Evolutionary conservation across 2,797 vertebrate species (phyloP).

Genomic region (Alfaro cultratus): DNA sequence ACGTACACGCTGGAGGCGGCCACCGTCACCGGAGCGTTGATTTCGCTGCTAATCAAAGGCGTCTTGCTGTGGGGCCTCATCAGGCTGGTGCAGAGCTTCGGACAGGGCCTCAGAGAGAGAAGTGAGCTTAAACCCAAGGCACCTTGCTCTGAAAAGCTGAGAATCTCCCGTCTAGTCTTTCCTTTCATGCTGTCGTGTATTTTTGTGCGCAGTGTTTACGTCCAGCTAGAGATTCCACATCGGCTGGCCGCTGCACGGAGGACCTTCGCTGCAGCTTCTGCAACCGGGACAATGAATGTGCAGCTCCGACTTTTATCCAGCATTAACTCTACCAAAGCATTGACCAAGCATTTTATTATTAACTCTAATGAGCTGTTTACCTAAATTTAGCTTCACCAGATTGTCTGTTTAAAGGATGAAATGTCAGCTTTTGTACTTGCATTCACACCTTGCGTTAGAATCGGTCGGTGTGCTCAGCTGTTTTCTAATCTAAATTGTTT

Average conservation of each 20-base stretch:
- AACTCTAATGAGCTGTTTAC: not conserved
- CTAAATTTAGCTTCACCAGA: not conserved
- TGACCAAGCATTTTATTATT: not conserved
- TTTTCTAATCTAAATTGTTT: constrained; percentile 1
- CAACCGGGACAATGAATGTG: not conserved
- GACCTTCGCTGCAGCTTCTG: not conserved
- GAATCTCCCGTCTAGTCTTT: not conserved
- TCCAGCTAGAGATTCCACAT: constrained; percentile 32
- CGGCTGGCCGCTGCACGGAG: not conserved
- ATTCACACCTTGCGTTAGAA: not conserved
- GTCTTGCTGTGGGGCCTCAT: constrained; percentile 82
- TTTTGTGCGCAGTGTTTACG: constrained; percentile 65
- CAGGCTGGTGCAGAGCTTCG: constrained; percentile 83
- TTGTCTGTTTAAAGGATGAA: constrained; percentile 6
- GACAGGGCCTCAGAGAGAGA: constrained; percentile 86
- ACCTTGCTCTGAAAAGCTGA: not conserved
- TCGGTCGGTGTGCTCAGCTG: not conserved
- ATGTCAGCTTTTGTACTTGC: not conserved
- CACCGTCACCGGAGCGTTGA: constrained; percentile 78
- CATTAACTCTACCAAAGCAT: constrained; percentile 9
- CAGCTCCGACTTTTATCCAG: not conserved
- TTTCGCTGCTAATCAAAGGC: constrained; percentile 84
- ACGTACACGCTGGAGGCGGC: constrained; percentile 83
- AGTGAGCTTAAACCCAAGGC: constrained; percentile 76
- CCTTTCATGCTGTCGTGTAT: not conserved